Conservation (phyloP, 2,797 vertebrate species). For the Aselliscus stoliczkanus region DNA sequence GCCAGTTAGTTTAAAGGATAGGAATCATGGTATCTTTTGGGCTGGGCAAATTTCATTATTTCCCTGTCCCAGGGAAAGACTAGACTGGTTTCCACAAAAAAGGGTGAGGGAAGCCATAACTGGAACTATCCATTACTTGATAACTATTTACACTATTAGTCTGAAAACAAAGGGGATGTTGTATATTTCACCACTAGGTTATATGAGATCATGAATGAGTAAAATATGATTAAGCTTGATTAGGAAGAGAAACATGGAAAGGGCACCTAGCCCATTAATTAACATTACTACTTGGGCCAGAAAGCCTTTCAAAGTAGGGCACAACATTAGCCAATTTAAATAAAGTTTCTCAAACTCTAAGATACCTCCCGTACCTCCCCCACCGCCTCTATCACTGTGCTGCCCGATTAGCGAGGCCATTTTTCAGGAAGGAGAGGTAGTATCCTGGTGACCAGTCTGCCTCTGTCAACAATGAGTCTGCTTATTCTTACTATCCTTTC, state of each 20-base stretch:
- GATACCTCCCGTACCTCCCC: not conserved
- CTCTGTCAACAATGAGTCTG: conserved; percentile 25
- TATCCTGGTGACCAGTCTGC: not conserved
- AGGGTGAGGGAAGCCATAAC: not conserved
- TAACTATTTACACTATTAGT: not conserved
- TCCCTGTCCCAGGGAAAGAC: not conserved
- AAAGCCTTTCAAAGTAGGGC: not conserved
- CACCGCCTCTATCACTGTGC: not conserved
- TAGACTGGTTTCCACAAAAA: not conserved
- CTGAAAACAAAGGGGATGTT: not conserved
- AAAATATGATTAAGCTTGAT: not conserved
- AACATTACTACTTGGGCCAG: not conserved
- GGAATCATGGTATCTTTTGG: not conserved
- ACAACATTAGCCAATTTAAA: not conserved
- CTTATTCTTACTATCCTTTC: conserved; percentile 15
- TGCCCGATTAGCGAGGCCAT: not conserved
- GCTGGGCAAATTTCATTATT: not conserved
- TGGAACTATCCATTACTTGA: not conserved
- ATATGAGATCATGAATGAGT: not conserved
- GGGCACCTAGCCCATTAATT: not conserved
- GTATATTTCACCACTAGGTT: not conserved
- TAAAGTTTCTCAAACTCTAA: not conserved
- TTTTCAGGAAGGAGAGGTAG: not conserved
- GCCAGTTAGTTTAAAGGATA: not conserved
- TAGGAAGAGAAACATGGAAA: not conserved